Base-by-base conservation (phyloP, 2,888 invertebrate species). In the Hypena proboscidalis region DNA sequence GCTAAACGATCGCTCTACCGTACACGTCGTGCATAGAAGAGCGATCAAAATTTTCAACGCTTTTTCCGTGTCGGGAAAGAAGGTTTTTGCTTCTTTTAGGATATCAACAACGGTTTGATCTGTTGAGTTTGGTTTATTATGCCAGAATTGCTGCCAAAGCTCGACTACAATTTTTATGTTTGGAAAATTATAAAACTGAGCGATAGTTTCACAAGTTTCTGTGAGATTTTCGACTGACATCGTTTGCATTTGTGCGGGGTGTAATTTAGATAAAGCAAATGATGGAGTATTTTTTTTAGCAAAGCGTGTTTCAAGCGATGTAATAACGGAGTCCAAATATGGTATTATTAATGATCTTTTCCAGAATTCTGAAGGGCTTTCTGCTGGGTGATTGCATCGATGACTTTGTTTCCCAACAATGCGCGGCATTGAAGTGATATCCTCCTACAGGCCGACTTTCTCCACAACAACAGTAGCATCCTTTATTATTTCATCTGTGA, bases 371-470 rank as follows among this genome's bases (percentile, higher is more conserved):
- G 31, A 30, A 38, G 23, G 17, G 9, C 8, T 23, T 23, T 31
- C 30, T 31, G 23, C 17, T 54, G 59, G 59, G 32, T 54, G 62
- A 53, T 67, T 70, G 51, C 52, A 49, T 57, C 61, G 38, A 61
- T 67, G 63, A 45, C 47, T 43, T 62, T 67, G 61, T 53, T 54
- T 55, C 32, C 36, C 33, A 29, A 44, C 42, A 53, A 54, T 52
- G 29, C 63, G 58, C 29, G 47, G 48, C 45, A 53, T 57, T 47
- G 32, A 42, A 10, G 40, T 49, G 26, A 39, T 45, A 10, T 45
- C 31, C 40, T 43, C 52, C 48, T 54, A 48, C 44, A 51, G 34
- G 26, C 51, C 54, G 46, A 63, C 43, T 54, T 58, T 58, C 47
- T 51, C 51, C 41, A 55, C 63, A 54, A 57, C 50, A 51, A 37